Percentiles rank a stretch among this genome's conserved stretches.
Conservation (phyloP, 2,888 invertebrate genomes). For the Acleris cristana region DNA sequence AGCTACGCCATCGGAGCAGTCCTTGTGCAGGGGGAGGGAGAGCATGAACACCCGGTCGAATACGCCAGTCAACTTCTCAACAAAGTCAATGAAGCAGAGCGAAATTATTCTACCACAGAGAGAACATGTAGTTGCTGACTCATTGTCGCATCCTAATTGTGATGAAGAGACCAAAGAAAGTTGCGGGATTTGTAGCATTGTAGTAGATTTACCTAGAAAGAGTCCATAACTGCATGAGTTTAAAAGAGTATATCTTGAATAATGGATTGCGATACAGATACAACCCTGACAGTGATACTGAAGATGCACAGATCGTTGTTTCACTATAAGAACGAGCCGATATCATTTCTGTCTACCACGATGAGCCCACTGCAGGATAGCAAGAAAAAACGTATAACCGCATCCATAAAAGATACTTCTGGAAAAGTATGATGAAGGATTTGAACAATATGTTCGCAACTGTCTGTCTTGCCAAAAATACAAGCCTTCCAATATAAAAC, state of each 20-base stretch:
- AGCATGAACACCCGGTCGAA: slow-evolving; percentile 1
- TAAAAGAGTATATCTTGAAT: slow-evolving; percentile 6
- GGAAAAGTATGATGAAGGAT: too few species aligned
- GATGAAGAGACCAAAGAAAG: neutral
- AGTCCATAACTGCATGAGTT: slow-evolving; percentile 3
- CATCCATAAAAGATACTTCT: too few species aligned
- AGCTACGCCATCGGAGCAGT: slow-evolving; percentile 9
- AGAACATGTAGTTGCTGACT: neutral
- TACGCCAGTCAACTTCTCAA: neutral
- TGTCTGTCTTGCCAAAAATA: slow-evolving; percentile 6
- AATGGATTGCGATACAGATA: neutral
- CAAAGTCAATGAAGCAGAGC: too few species aligned
- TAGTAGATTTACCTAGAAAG: neutral
- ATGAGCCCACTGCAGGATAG: neutral
- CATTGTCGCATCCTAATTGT: neutral
- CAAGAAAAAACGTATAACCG: neutral
- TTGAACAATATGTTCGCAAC: neutral
- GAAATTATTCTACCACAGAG: too few species aligned
- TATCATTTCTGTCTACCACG: neutral
- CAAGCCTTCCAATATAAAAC: slow-evolving; percentile 10
- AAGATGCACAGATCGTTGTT: neutral
- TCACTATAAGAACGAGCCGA: neutral
- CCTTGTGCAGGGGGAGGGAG: slow-evolving; percentile 10
- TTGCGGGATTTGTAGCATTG: neutral
- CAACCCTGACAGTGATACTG: slow-evolving; percentile 1